These are phyloP conservation scores for Macrosteles quadrilineatus DNA, from an alignment of 1,140 invertebrate genomes.

Conservation along the genomic window DNA sequence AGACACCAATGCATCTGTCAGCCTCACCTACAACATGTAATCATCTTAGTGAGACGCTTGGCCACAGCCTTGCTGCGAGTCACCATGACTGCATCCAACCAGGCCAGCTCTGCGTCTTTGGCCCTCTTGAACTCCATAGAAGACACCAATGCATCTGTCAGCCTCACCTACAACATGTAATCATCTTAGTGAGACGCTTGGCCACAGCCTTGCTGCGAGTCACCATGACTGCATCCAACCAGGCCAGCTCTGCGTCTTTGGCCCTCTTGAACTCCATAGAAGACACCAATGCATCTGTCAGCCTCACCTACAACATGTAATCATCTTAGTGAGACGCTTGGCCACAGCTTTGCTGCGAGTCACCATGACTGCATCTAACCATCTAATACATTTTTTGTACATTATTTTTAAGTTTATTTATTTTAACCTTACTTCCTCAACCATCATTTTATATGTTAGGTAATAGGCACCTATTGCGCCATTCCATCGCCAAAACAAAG, in stretches of 20 bases:
- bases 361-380: conserved; percentile 75
- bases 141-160: conserved; percentile 90
- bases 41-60: no score
- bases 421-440: no score
- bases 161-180: conserved; percentile 74
- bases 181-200: no score
- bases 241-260: conserved; percentile 89
- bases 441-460: no score
- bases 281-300: conserved; percentile 90
- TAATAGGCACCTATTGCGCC: no score
- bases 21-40: conserved; percentile 74
- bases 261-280: conserved; percentile 82
- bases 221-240: conserved; percentile 75
- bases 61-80: conserved; percentile 17
- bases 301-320: conserved; percentile 72
- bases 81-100: conserved; percentile 74
- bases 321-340: conserved; percentile 7
- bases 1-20: conserved; percentile 90
- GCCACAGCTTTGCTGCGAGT: conserved; percentile 23
- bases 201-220: conserved; percentile 22
- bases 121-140: conserved; percentile 82
- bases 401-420: no score
- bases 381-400: no score
- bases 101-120: conserved; percentile 88
- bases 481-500: no score